Evolutionary conservation across 2,113 vertebrate genomes (phyloP).

Genomic region (Microcebus murinus): DNA sequence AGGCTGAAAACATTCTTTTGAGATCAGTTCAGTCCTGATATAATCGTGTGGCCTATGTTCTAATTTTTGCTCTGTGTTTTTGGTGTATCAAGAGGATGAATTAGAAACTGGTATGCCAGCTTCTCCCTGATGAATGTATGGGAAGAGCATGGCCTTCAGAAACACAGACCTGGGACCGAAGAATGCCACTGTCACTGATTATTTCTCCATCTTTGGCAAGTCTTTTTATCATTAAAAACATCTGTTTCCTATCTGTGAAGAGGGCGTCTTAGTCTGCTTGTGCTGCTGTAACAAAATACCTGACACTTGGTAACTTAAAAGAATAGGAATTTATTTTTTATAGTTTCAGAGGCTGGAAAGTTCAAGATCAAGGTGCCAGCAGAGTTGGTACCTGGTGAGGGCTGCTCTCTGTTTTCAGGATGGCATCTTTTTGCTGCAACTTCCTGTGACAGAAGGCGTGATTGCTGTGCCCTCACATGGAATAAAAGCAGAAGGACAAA

Average conservation of each 20-base stretch:
- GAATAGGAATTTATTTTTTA: not conserved
- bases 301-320: not conserved
- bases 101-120: not conserved
- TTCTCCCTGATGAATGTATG: not conserved
- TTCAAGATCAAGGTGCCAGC: not conserved
- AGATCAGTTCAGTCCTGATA: slow-evolving; percentile 7
- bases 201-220: not conserved
- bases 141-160: not conserved
- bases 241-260: not conserved
- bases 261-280: not conserved
- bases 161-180: not conserved
- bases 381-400: not conserved
- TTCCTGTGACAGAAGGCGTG: not conserved
- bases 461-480: not conserved
- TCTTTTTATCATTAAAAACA: not conserved
- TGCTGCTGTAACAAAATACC: not conserved
- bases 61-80: not conserved
- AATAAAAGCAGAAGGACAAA: not conserved
- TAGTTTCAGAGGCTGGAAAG: not conserved
- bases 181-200: not conserved
- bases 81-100: not conserved
- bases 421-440: not conserved
- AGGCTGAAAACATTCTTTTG: slow-evolving; percentile 27
- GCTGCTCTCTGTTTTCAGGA: not conserved
- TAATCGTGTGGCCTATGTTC: not conserved